Evolutionary conservation across 1,140 invertebrate genomes (phyloP), one percentile per base, ranked within the genome.

Genomic region (Drosophila melanica): DNA sequence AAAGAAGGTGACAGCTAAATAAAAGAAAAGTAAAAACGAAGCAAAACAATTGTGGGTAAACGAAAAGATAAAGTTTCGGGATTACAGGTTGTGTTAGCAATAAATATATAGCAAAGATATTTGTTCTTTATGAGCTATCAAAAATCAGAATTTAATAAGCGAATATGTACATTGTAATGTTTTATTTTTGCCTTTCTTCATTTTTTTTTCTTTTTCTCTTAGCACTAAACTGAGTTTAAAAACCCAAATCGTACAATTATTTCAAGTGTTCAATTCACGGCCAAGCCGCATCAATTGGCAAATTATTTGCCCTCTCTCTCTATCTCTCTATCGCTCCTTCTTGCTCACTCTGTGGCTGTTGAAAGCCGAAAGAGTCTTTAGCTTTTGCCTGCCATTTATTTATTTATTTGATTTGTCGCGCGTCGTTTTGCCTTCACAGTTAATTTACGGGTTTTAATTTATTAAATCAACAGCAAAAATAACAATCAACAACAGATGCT

Each of bases 381-480:
- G 47, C 54, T 59, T 35, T 48, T 58, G 45, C 44, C 70, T 51
- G 54, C 59, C 60, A 57, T 75, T 66, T 66, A 63, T 76, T 78
- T 78, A 76, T 75, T 78, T 78, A 78, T 79, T 79, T 77, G 77
- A 79, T 79, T 79, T 79, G 77, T 79, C 74, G 77, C 74, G 77
- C 77, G 74, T 77, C 77, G 77, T 77, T 79, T 79, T 77, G 77
- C 77, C 75, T 79, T 79, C 77, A 77, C 77, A 79, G 75, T 79
- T 77, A 79, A 79, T 79, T 79, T 79, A 79, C 77, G 75, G 72
- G 75, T 77, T 79, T 79, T 79, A 79, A 79, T 79, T 79, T 79
- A 79, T 79, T 79, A 79, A 79, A 79, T 79, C 77, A 79, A 79
- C 77, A 77, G 67, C 69, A 73, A 62, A 62, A 76, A 69, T 37